phyloP scores from a whole-genome alignment of 2,797 vertebrate species.

The Phataginus tetradactyla region DNA sequence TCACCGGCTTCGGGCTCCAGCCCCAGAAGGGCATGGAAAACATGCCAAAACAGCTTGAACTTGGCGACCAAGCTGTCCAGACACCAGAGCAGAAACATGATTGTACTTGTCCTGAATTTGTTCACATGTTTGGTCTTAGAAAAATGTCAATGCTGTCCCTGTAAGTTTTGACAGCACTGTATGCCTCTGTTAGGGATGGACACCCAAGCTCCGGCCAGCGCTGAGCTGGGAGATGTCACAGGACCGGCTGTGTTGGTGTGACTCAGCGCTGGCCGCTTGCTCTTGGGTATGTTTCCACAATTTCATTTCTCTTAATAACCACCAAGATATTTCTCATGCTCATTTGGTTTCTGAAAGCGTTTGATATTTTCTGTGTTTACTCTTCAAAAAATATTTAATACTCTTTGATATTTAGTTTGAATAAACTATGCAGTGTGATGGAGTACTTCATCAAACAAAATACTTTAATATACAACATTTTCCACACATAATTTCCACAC shows the following conservation, averaged over 20 bases:
- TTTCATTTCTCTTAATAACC: slow-evolving; percentile 59
- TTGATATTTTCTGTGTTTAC: slow-evolving; percentile 41
- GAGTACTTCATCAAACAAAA: slow-evolving; percentile 67
- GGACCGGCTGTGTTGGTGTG: slow-evolving; percentile 45
- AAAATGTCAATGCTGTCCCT: slow-evolving; percentile 16
- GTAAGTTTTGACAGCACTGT: slow-evolving; percentile 40
- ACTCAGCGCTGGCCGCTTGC: slow-evolving; percentile 51
- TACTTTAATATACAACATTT: background rate
- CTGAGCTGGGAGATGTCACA: slow-evolving; percentile 45
- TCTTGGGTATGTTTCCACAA: slow-evolving; percentile 38
- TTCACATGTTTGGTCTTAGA: slow-evolving; percentile 39
- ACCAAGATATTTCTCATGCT: slow-evolving; percentile 66
- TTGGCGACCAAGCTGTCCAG: background rate
- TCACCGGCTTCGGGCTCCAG: background rate
- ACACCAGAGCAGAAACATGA: background rate
- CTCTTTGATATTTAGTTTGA: slow-evolving; percentile 76
- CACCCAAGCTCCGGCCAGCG: slow-evolving; percentile 28
- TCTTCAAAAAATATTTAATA: slow-evolving; percentile 74
- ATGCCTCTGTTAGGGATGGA: slow-evolving; percentile 17
- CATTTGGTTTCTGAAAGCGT: slow-evolving; percentile 72
- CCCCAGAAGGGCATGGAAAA: background rate
- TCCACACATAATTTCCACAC: background rate
- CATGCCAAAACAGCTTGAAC: fast-evolving
- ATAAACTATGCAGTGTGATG: slow-evolving; percentile 75
- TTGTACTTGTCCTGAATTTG: background rate